Evolutionary conservation across 2,888 invertebrate species (phyloP), one percentile per base, ranked within the genome.

Genomic region (Agrotis puta): DNA sequence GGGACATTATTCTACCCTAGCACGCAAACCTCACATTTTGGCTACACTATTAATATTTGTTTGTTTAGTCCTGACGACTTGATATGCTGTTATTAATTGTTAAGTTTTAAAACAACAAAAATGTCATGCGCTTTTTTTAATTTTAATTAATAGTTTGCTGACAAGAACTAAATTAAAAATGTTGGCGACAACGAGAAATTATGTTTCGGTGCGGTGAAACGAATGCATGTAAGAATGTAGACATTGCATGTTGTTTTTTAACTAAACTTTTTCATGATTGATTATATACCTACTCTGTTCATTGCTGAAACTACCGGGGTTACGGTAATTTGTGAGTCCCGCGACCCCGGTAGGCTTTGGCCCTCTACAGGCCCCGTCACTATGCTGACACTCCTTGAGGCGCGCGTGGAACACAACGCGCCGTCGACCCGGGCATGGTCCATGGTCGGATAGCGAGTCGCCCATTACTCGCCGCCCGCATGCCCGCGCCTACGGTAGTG

Each of bases 11-110:
- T 64, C 65, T 50, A 22, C 27, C 18, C 54, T 47, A 56, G 43
- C 77, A 78, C 58, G 77, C 82, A 53, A 78, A 54, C 24, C 47
- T 77, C 77, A 70, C 77, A 43, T 78, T 78, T 70, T 48, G 3
- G 5, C 45, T 20, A 50, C 48, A 81, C 59, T 53, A 61, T 50
- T 50, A 77, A 64, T 56, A 81, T 77, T 64, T 63, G 82, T 81
- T 70, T 65, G 64, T 63, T 63, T 48, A 63, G n/a, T 47, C 51
- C 11, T 24, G 27, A 64, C 71, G 24, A 54, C 69, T 48, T 51
- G 70, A 51, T 71, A 70, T 64, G 39, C 45, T 62, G 57, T 73
- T 58, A 76, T 73, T 73, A 69, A 79, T 70, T 57, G 70, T 48
- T 58, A 51, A 47, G 20, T 33, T 14, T 11, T 0, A 56, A 53